These are phyloP conservation scores for Saccopteryx leptura DNA, from an alignment of 2,113 vertebrate species.

Conservation along the genomic window DNA sequence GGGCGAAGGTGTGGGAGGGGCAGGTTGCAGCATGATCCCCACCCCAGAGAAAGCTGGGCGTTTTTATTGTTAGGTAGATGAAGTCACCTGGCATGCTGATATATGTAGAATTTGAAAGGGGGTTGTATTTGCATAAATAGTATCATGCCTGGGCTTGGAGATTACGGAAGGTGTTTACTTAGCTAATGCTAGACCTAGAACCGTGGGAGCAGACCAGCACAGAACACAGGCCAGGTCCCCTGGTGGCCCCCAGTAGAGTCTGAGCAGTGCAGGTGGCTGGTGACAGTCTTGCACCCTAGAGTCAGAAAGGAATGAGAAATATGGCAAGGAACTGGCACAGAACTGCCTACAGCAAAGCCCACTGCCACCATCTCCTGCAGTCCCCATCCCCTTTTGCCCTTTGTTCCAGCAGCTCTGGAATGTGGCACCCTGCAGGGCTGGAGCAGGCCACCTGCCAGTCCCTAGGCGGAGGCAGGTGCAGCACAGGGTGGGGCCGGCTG, in stretches of 20 bases:
- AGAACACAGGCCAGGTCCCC: background rate
- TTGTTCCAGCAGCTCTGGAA: background rate
- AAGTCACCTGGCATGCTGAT: background rate
- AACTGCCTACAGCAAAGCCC: background rate
- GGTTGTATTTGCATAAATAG: background rate
- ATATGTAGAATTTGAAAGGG: background rate
- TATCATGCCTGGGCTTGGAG: background rate
- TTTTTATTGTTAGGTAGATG: background rate
- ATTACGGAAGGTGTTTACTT: background rate
- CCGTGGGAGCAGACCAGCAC: background rate
- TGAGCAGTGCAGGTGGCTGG: background rate
- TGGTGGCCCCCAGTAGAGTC: background rate
- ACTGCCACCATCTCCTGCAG: background rate
- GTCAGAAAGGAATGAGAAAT: background rate
- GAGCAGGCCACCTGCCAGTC: background rate
- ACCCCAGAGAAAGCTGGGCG: background rate
- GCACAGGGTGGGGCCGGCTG: fast-evolving
- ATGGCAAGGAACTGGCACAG: background rate
- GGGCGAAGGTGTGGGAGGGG: background rate
- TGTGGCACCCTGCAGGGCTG: fast-evolving
- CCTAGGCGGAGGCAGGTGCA: fast-evolving
- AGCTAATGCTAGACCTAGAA: background rate
- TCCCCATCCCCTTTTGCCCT: background rate
- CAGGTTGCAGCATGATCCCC: background rate
- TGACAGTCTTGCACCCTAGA: background rate